A percentile compares a stretch with the other conserved stretches of the same genome.
phyloP scores from a whole-genome alignment of 2,113 vertebrate genomes.

The Phylloscopus whistleri region DNA sequence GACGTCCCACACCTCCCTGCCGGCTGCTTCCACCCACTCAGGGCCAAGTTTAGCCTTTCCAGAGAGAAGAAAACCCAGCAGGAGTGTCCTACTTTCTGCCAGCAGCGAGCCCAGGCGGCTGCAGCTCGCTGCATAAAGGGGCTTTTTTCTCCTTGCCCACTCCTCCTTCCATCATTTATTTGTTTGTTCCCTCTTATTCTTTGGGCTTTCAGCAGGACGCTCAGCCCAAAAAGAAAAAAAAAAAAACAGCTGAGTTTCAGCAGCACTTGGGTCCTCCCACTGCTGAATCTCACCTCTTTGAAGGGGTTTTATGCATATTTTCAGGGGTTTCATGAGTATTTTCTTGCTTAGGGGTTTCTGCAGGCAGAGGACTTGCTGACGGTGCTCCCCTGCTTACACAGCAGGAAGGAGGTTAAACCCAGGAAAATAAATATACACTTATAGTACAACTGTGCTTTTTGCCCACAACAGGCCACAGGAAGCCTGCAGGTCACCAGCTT shows the following conservation, averaged over 20 bases:
- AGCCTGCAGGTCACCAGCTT: not conserved
- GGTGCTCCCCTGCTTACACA: not conserved
- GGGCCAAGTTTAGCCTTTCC: conserved; percentile 41
- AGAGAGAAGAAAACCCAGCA: conserved; percentile 32
- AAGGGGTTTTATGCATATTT: not conserved
- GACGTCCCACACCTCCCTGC: not conserved
- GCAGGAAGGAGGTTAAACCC: not conserved
- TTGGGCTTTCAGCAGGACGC: not conserved
- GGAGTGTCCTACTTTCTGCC: conserved; percentile 50
- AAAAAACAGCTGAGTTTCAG: not conserved
- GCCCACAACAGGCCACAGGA: not conserved
- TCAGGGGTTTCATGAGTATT: not conserved
- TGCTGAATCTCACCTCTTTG: not conserved
- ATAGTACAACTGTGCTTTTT: not conserved
- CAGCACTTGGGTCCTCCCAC: not conserved
- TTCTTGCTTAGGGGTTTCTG: not conserved
- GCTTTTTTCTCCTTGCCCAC: not conserved
- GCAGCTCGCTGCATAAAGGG: not conserved
- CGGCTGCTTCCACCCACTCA: not conserved
- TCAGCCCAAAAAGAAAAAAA: not conserved
- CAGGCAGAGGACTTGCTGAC: not conserved
- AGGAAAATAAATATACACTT: not conserved
- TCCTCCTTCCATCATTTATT: not conserved
- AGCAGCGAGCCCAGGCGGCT: not conserved
- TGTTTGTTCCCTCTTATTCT: not conserved